A percentile compares a stretch with the other conserved stretches of the same genome.
phyloP scores from a whole-genome alignment of 2,888 invertebrate genomes.

The Agriopis aurantiaria region DNA sequence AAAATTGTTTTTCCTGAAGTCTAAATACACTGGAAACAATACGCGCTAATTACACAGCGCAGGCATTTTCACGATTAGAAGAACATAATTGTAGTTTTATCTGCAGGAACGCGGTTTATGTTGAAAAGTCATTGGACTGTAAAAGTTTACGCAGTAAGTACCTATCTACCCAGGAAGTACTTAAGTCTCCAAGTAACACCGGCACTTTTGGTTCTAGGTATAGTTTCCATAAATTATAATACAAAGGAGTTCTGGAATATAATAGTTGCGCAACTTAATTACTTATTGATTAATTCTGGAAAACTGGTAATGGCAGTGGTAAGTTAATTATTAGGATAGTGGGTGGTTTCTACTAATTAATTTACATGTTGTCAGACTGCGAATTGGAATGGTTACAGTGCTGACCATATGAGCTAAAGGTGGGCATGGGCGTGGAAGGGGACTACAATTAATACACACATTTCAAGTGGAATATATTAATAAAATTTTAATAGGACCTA shows the following conservation, averaged over 20 bases:
- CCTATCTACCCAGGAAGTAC: conserved; percentile 5
- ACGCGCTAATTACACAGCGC: conserved; percentile 14
- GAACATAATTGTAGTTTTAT: conserved; percentile 30
- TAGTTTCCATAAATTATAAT: conserved; percentile 44
- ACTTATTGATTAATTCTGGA: conserved; percentile 33
- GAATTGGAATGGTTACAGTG: too few species aligned
- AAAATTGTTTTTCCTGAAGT: conserved; percentile 42
- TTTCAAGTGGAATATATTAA: too few species aligned
- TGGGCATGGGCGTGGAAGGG: too few species aligned
- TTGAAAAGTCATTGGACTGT: conserved; percentile 42
- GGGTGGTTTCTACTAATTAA: too few species aligned
- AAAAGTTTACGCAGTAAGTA: conserved; percentile 31
- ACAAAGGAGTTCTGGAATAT: conserved; percentile 31
- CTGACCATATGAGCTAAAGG: too few species aligned
- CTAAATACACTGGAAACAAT: conserved; percentile 25
- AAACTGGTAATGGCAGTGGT: conserved; percentile 32
- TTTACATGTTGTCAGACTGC: too few species aligned
- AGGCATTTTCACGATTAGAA: conserved; percentile 14
- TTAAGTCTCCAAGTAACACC: conserved; percentile 6
- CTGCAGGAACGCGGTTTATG: conserved; percentile 26
- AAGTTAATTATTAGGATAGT: too few species aligned
- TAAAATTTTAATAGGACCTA: too few species aligned
- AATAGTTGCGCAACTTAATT: conserved; percentile 33
- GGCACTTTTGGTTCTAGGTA: conserved; percentile 39
- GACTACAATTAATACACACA: too few species aligned